Base-by-base conservation (phyloP, 2,888 invertebrate genomes). In the Zhengitettix transpicula region DNA sequence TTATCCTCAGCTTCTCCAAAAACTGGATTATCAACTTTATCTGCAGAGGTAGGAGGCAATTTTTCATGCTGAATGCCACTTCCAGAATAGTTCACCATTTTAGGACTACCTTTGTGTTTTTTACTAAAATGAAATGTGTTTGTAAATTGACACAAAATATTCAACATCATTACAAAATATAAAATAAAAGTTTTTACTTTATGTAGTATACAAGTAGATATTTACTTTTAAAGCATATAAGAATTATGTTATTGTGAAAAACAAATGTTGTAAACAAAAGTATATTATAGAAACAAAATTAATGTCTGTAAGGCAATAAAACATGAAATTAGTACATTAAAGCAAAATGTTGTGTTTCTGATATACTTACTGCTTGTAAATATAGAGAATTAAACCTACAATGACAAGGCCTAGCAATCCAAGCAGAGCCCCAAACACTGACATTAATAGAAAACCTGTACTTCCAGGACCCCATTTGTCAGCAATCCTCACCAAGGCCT, bases 331-430 rank as follows among this genome's bases (percentile, higher is more conserved):
- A n/a, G n/a, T 47, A 47, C 7, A 28, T 28, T 5, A 47, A 5
- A n/a, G 47, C n/a, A 47, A 47, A 8, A 47, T 47, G 2, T 14
- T 47, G 47, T 47, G 12, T 5, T 14, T 47, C 8, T 2, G 16
- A 52, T 1, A 40, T 62, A 76, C 82, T 78, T 70, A 85, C 81
- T 81, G 81, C 70, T 82, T 84, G 68, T 85, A 86, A 68, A 91
- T 88, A 72, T 90, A 89, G 58, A 83, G 78, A 47, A 88, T 81
- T 52, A 92, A 77, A 42, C 84, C 79, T 54, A 85, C 78, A 66
- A 91, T 87, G 54, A 91, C 81, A 59, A 89, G 75, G 40, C 85
- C 82, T 40, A 91, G 80, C 52, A 89, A 75, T 40, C 84, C 82
- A 40, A 90, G 77, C 61, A 87, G 81, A 57, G 83, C 82, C 60